These are phyloP conservation scores for Pecten maximus DNA, from an alignment of 2,888 invertebrate species.

Conservation along the genomic window DNA sequence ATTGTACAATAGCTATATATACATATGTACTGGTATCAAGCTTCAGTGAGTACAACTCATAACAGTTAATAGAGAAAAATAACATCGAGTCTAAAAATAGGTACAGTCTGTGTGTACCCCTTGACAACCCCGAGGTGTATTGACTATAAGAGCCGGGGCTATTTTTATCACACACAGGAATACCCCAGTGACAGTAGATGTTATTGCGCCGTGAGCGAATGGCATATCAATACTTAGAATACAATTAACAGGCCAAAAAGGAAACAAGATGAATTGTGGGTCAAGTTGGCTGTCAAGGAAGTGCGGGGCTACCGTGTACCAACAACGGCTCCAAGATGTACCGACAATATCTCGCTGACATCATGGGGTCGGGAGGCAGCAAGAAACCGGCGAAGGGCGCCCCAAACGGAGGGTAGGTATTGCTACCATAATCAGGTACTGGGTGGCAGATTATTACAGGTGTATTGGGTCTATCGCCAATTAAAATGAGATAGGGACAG, in stretches of 20 bases:
- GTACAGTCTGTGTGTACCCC: background rate
- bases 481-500: background rate
- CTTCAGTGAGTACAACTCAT: background rate
- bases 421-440: background rate
- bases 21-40: background rate
- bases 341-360: background rate
- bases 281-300: background rate
- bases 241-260: background rate
- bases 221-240: background rate
- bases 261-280: conserved; percentile 33
- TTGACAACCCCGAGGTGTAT: background rate
- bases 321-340: background rate
- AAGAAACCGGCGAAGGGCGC: background rate
- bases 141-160: background rate
- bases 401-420: background rate
- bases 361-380: conserved; percentile 4
- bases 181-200: background rate
- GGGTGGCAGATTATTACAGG: background rate
- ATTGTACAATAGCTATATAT: background rate
- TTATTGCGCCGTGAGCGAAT: background rate
- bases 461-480: background rate
- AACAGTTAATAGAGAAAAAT: background rate
- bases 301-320: background rate
- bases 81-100: background rate
- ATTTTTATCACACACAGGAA: conserved; percentile 2